Evolutionary conservation across 2,888 invertebrate genomes (phyloP), one percentile per base, ranked within the genome.

Genomic region (Netelia virgata): DNA sequence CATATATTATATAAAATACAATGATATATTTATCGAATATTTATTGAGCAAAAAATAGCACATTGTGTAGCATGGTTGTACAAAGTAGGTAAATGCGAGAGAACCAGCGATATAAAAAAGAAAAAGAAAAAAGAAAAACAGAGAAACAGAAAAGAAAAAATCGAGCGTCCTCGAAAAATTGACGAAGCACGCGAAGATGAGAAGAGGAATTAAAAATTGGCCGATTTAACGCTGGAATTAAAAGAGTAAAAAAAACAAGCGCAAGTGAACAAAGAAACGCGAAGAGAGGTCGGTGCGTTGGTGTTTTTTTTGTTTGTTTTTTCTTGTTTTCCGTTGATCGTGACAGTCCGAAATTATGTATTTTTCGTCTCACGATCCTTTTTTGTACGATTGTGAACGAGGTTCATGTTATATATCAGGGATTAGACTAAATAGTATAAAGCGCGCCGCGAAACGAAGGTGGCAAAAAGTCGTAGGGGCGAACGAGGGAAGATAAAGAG

Each of bases 21-120:
- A 91, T 91, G 90, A 92, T 91, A 92, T 92, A 93, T 93, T 93
- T 93, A 92, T 93, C 91, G 91, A 92, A 92, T 91, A 93, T 92
- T 92, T 92, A 92, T 92, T 91, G 88, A 91, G 90, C 89, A 90
- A 90, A 88, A 77, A 86, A 88, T 90, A 90, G 89, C 88, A 78
- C 82, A 88, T 88, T 88, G 89, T 89, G 89, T 92, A 92, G 92
- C 86, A 90, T 88, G 89, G 87, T 92, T 93, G 92, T 93, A 93
- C 92, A 92, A 92, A 92, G 90, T 91, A 91, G 91, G 84, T 88
- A 88, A 88, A 63, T 78, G 70, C 66, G 64, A 57, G 18, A 76
- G 78, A 73, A 64, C 69, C 59, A 77, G 53, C 53, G 68, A 75
- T 72, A 77, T 47, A 53, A 36, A 76, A 57, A 69, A 83, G 47